Conservation (phyloP, 2,113 vertebrate species). For the Mesembrinibis cayennensis region DNA sequence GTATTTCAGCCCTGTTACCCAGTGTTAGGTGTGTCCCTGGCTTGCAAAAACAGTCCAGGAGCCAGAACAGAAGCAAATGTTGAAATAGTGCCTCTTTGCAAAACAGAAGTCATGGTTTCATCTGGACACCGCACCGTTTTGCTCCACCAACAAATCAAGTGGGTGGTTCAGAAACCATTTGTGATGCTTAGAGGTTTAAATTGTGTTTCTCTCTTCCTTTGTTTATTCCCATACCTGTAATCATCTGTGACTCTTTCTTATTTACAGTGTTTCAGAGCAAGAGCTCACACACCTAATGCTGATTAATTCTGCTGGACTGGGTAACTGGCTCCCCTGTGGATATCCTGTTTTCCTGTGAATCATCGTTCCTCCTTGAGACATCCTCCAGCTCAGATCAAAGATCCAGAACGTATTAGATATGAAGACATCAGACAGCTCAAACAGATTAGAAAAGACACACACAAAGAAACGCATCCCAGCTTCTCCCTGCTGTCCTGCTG, state of each 20-base stretch:
- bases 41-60: background rate
- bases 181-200: background rate
- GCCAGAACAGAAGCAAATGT: background rate
- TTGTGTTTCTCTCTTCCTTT: background rate
- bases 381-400: constrained; percentile 27
- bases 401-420: background rate
- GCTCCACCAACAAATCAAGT: background rate
- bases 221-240: background rate
- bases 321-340: constrained; percentile 38
- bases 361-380: background rate
- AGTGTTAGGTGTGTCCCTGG: background rate
- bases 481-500: background rate
- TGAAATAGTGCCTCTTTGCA: background rate
- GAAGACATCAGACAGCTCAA: constrained; percentile 15
- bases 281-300: constrained; percentile 15
- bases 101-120: background rate
- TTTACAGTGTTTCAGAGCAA: constrained; percentile 33
- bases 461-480: background rate
- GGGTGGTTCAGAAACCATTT: background rate
- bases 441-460: background rate
- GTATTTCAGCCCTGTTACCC: background rate
- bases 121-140: background rate
- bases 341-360: constrained; percentile 32
- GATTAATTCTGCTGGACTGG: constrained; percentile 51
- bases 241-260: background rate